Evolutionary conservation across 2,113 vertebrate genomes (phyloP), one percentile per base, ranked within the genome.

Genomic region (Podarcis muralis): DNA sequence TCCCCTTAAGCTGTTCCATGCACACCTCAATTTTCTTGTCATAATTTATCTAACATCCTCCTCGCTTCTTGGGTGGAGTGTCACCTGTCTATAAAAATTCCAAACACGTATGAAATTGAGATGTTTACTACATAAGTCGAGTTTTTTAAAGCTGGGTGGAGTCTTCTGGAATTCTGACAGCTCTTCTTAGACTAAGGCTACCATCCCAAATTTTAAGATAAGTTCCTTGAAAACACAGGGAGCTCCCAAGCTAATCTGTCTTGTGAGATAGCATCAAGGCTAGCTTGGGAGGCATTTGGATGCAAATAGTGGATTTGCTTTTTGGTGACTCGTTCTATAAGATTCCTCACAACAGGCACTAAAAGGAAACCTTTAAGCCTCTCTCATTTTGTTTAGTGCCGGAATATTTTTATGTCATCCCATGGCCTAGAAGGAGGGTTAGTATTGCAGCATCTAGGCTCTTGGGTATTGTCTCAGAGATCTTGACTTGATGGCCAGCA

Each of bases 81-180:
- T 90, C 22, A 90, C 32, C 62, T 85, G 1, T 1, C 74, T 75
- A 74, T 83, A 74, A 90, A 87, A 71, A 30, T 69, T 37, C 35
- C 71, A 72, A 83, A 68, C 4, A 3, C 78, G 6, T 88, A 66
- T 48, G n/a, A 27, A 79, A 77, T 78, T 53, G 62, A 76, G 62
- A 35, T 53, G 37, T 83, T 83, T 83, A 83, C 43, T 83, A 27
- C 68, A 35, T 68, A 32, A 69, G 25, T 11, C 15, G n/a, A 76
- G 35, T 37, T 4, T 85, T 77, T 32, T 77, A 66, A 83, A 66
- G 53, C 23, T 88, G 87, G 20, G 18, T 35, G 1, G 62, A 18
- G 30, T 76, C 13, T 76, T 65, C 13, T 66, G 35, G n/a, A 2
- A 76, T 85, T 66, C 18, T 12, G 74, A 86, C 57, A 86, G 35